Base-by-base conservation (phyloP, 2,113 vertebrate species). In the Dicaeum eximium region DNA sequence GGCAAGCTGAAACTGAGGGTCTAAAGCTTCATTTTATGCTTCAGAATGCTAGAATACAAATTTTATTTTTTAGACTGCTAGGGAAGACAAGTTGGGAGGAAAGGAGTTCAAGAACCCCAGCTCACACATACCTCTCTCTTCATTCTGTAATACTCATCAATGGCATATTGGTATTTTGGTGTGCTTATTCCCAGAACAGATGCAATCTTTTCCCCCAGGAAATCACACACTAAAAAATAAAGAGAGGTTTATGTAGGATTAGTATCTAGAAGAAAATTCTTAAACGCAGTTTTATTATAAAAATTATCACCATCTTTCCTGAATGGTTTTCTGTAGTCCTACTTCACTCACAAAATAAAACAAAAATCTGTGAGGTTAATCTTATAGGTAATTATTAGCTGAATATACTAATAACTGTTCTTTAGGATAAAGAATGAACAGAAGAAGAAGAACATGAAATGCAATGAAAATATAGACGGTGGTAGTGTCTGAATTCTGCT, bases 111-210 rank as follows among this genome's bases (percentile, higher is more conserved):
- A 71, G 72, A 96, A 79, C 47, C 21, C 13, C 8, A 4, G 62
- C 30, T 54, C 51, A 40, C 74, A 93, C 98, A 56, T 80, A 99
- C 99, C 99, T 99, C 99, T 92, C 98, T 99, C 98, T 99, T 99
- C 97, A 99, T 99, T 96, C 99, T 98, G 98, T 99, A 99, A 96
- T 99, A 99, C 90, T 99, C 99, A 87, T 99, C 99, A 44, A 99
- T 99, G 86, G 99, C 99, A 80, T 99, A 99, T 6, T 99, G 99
- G 96, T 99, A 99, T 96, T 99, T 99, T 77, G 99, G 99, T 65
- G 99, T 99, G 77, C 99, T 99, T 94, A 99, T 99, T 27, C 99
- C 99, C 83, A 99, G 98, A 88, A 99, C 98, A 38, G 99, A 99
- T 23, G 99, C 99, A 97, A 99, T 99, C 96, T 99, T 99, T 96